Evolutionary conservation across 2,888 invertebrate genomes (phyloP).

Genomic region (Barypeithes pellucidus): DNA sequence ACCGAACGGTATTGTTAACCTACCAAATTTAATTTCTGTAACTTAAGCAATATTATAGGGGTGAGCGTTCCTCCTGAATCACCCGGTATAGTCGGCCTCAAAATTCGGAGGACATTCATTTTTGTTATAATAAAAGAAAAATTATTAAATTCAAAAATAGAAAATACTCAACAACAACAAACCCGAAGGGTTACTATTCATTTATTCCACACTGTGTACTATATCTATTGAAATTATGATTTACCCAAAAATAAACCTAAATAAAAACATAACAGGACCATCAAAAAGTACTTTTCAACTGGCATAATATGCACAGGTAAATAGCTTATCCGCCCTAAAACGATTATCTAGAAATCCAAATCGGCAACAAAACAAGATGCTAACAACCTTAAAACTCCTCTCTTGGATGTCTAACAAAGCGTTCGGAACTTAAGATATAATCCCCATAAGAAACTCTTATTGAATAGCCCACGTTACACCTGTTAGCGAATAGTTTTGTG

Average conservation of each 20-base stretch:
- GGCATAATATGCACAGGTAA: slow-evolving; percentile 50
- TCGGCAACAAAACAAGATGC: slow-evolving; percentile 51
- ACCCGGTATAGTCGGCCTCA: too few relatives aligned
- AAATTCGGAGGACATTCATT: too few relatives aligned
- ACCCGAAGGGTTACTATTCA: too few relatives aligned
- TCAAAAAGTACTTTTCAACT: slow-evolving; percentile 42
- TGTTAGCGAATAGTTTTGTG: slow-evolving; percentile 51
- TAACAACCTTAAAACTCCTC: slow-evolving; percentile 45
- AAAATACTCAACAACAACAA: too few relatives aligned
- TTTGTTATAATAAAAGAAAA: too few relatives aligned
- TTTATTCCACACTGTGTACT: too few relatives aligned
- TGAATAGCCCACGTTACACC: slow-evolving; percentile 53
- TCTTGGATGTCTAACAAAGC: slow-evolving; percentile 49
- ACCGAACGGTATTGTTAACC: too few relatives aligned
- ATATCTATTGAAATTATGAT: not conserved
- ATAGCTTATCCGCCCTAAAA: slow-evolving; percentile 44
- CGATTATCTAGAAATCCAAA: slow-evolving; percentile 49
- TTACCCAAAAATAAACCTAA: slow-evolving; percentile 6
- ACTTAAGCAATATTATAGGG: too few relatives aligned
- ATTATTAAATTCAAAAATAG: too few relatives aligned
- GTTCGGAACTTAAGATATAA: slow-evolving; percentile 48
- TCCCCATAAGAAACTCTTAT: slow-evolving; percentile 45
- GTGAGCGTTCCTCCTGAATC: too few relatives aligned
- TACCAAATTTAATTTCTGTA: too few relatives aligned
- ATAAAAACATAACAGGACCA: slow-evolving; percentile 28